Evolutionary conservation across 2,797 vertebrate species (phyloP).

Genomic region (Haliaeetus albicilla): DNA sequence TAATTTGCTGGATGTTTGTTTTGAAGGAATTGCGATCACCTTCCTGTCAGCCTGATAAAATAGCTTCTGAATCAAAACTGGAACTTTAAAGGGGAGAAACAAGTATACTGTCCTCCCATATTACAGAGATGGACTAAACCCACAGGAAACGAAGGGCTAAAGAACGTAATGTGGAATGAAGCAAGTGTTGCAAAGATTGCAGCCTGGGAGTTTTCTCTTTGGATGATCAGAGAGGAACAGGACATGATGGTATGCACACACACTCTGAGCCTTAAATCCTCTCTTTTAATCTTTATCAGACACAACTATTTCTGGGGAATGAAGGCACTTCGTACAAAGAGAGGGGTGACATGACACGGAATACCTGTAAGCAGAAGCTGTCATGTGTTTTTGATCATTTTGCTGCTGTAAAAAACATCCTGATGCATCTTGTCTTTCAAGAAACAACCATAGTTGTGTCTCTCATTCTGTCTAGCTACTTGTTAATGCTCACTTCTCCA

Average conservation of each 20-base stretch:
- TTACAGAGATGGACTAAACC: neutral
- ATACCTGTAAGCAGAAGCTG: constrained; percentile 48
- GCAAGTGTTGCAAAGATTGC: neutral
- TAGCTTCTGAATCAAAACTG: neutral
- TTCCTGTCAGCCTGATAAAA: neutral
- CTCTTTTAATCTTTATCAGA: constrained; percentile 55
- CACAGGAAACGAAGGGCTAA: neutral
- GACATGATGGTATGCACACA: neutral
- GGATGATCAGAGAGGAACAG: constrained; percentile 20
- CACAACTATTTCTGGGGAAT: constrained; percentile 6
- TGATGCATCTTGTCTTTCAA: constrained; percentile 24
- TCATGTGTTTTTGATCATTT: constrained; percentile 58
- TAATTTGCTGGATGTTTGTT: neutral
- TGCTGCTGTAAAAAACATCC: neutral
- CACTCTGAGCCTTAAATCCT: constrained; percentile 39
- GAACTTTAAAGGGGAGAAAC: neutral
- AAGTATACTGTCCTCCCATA: neutral
- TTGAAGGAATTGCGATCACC: neutral
- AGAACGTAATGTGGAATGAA: neutral
- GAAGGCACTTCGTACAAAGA: constrained; percentile 22
- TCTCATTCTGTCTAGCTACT: constrained; percentile 24
- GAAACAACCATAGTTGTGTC: constrained; percentile 4
- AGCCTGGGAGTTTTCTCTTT: neutral
- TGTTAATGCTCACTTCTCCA: neutral
- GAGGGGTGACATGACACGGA: constrained; percentile 7